A percentile compares a stretch with the other conserved stretches of the same genome.
These are phyloP conservation scores for Acipenser ruthenus DNA, from an alignment of 2,797 vertebrate genomes.

Conservation along the genomic window DNA sequence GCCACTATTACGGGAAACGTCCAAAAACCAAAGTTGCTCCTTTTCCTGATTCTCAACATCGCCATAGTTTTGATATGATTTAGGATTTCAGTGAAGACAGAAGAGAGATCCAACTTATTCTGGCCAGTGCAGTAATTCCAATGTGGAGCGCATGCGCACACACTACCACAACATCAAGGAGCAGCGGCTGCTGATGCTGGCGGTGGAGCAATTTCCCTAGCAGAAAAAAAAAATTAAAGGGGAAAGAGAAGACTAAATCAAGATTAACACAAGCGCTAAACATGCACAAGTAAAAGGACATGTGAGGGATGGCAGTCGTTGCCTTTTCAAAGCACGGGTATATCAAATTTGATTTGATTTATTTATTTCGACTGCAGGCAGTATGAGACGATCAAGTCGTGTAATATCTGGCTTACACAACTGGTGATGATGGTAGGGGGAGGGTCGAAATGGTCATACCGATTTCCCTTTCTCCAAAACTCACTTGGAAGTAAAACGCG, in stretches of 20 bases:
- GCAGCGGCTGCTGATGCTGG: constrained; percentile 65
- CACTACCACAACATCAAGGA: constrained; percentile 86
- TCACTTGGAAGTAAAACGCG: too few species aligned
- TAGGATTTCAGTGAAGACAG: constrained; percentile 72
- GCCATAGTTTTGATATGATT: constrained; percentile 71
- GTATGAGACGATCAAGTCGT: too few species aligned
- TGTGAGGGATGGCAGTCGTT: not conserved
- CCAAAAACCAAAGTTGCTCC: constrained; percentile 72
- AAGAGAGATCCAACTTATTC: constrained; percentile 94
- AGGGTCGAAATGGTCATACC: too few species aligned
- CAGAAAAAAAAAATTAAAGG: constrained; percentile 58
- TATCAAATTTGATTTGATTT: too few species aligned
- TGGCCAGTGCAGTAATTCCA: constrained; percentile 96
- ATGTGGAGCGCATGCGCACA: constrained; percentile 93
- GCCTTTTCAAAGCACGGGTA: not conserved
- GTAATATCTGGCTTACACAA: too few species aligned
- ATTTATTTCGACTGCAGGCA: too few species aligned
- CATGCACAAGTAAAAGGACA: constrained; percentile 9
- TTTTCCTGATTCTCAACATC: constrained; percentile 76
- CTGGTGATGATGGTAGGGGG: too few species aligned
- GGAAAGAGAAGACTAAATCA: constrained; percentile 33
- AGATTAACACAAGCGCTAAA: constrained; percentile 29
- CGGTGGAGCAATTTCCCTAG: constrained; percentile 67
- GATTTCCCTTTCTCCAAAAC: too few species aligned
- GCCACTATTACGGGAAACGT: constrained; percentile 74